Evolutionary conservation across 2,797 vertebrate species (phyloP).

Genomic region (Corythornis leucogaster): DNA sequence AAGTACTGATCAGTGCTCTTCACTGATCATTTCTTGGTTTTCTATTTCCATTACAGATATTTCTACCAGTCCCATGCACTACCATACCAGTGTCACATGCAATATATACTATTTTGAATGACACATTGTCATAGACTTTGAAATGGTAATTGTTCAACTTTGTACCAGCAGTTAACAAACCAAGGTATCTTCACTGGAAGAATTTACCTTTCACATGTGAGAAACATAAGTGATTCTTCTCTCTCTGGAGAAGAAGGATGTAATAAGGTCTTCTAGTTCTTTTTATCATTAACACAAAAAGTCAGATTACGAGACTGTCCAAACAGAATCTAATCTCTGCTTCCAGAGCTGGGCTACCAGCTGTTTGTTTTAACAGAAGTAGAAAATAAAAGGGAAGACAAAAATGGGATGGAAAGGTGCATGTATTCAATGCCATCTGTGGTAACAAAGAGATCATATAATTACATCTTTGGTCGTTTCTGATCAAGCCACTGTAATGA

Average conservation of each 20-base stretch:
- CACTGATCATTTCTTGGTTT: not conserved
- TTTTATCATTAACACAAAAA: slow-evolving; percentile 1
- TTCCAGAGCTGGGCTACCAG: not conserved
- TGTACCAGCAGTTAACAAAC: not conserved
- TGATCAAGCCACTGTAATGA: not conserved
- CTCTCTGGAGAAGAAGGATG: not conserved
- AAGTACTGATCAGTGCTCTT: not conserved
- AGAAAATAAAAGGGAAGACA: not conserved
- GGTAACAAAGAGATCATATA: not conserved
- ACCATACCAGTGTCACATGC: not conserved
- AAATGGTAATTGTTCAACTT: not conserved
- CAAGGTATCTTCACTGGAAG: not conserved
- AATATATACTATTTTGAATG: not conserved
- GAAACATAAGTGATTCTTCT: not conserved
- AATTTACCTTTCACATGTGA: not conserved
- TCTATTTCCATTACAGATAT: not conserved
- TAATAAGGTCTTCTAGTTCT: not conserved
- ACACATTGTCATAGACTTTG: not conserved
- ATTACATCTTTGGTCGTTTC: not conserved
- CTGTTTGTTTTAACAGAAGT: not conserved
- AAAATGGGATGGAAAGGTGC: not conserved
- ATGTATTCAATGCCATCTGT: not conserved
- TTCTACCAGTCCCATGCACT: not conserved
- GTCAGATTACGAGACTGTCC: not conserved
- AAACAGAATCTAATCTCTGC: not conserved